phyloP scores from a whole-genome alignment of 1,140 invertebrate species.

The Chrysomallon squamiferum region DNA sequence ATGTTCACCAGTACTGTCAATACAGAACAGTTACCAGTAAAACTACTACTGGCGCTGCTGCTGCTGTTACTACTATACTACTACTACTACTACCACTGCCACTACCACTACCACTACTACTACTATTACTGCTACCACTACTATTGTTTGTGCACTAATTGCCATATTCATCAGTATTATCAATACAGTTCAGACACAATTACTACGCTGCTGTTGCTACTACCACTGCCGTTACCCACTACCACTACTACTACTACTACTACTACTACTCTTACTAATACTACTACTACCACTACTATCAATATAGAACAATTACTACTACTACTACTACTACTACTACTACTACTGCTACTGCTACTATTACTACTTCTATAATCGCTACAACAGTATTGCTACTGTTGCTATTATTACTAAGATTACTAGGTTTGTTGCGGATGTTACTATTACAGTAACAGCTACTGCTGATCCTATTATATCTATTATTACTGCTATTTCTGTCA shows the following conservation, averaged over 20 bases:
- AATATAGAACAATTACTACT: conserved; percentile 12
- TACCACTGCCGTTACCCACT: no score
- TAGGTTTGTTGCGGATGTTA: conserved; percentile 17
- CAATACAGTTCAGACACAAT: neutral
- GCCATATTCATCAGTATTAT: neutral
- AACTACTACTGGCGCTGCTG: conserved; percentile 3
- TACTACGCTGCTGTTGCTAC: conserved; percentile 12
- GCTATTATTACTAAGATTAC: conserved; percentile 21
- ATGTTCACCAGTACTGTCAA: no score
- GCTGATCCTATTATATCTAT: conserved; percentile 19
- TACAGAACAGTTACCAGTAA: neutral
- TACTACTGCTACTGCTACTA: conserved; percentile 13
- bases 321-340: conserved; percentile 15
- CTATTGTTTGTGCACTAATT: neutral
- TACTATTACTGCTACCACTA: neutral
- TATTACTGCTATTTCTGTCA: conserved; percentile 17
- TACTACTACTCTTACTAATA: conserved; percentile 12
- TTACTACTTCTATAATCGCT: conserved; percentile 9
- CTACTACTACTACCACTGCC: conserved; percentile 6
- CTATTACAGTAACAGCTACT: conserved; percentile 19
- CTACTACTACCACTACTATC: conserved; percentile 13
- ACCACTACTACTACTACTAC: conserved; percentile 12
- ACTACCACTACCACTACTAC: neutral
- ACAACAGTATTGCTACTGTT: conserved; percentile 14
- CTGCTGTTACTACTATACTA: conserved; percentile 2